Evolutionary conservation across 2,888 invertebrate genomes (phyloP).

Genomic region (Synergus itoensis): DNA sequence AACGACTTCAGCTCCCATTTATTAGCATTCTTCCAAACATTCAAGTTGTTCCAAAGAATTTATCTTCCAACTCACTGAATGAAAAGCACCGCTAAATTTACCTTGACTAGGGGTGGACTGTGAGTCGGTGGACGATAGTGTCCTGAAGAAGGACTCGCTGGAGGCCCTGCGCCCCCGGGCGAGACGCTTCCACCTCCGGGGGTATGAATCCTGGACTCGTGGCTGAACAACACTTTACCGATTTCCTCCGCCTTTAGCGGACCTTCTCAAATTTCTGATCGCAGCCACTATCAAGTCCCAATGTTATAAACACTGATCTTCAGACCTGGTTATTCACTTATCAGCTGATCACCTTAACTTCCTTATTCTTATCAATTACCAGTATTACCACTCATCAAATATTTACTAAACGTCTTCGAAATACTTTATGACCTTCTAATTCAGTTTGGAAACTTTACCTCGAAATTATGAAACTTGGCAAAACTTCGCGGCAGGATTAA

Average conservation of each 20-base stretch:
- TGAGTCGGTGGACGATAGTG: slow-evolving; percentile 72
- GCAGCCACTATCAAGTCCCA: slow-evolving; percentile 5
- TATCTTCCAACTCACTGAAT: too few relatives aligned
- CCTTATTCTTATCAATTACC: background rate
- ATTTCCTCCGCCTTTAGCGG: slow-evolving; percentile 70
- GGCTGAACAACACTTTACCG: slow-evolving; percentile 76
- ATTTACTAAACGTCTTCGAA: background rate
- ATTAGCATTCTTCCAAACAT: too few relatives aligned
- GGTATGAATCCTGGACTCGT: slow-evolving; percentile 77
- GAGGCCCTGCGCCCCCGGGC: slow-evolving; percentile 76
- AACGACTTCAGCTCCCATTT: too few relatives aligned
- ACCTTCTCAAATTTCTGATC: slow-evolving; percentile 54
- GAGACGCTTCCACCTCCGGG: slow-evolving; percentile 75
- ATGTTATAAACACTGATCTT: slow-evolving; percentile 11
- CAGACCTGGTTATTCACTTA: background rate
- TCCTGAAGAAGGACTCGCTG: slow-evolving; percentile 73
- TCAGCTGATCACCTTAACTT: background rate
- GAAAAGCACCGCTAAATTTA: slow-evolving; percentile 48
- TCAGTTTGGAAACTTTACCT: background rate
- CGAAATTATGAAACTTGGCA: background rate
- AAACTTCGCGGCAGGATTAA: background rate
- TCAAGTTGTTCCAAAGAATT: too few relatives aligned
- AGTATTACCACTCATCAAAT: background rate
- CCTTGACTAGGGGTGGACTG: slow-evolving; percentile 75
- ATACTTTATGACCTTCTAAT: background rate